Percentiles rank a stretch among this genome's conserved stretches.
Evolutionary conservation across 2,888 invertebrate genomes (phyloP).

Genomic region (Leptinotarsa peninsularis): DNA sequence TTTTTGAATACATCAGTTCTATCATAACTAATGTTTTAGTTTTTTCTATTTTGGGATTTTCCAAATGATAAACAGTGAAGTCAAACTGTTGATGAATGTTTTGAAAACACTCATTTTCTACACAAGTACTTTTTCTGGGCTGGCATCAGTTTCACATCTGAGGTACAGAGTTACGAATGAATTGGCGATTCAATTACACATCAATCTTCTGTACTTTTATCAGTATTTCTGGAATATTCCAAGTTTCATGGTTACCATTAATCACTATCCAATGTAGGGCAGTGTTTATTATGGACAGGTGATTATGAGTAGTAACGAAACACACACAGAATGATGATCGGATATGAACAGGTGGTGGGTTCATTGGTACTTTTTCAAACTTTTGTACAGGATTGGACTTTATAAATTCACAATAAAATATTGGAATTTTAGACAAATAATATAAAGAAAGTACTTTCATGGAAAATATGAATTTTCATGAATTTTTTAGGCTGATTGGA

Average conservation of each 20-base stretch:
- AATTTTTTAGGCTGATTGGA: too few relatives aligned
- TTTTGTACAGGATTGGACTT: background rate
- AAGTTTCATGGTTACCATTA: background rate
- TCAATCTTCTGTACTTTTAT: background rate
- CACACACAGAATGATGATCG: background rate
- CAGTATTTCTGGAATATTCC: background rate
- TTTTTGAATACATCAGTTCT: too few relatives aligned
- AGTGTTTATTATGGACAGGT: conserved; percentile 5
- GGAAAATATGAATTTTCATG: too few relatives aligned
- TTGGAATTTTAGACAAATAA: too few relatives aligned
- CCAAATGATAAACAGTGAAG: too few relatives aligned
- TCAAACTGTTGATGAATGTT: too few relatives aligned
- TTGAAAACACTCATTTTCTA: background rate
- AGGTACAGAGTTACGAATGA: too few relatives aligned
- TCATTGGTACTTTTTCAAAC: background rate
- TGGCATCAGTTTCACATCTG: too few relatives aligned
- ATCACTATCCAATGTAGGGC: conserved; percentile 5
- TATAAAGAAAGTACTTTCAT: too few relatives aligned
- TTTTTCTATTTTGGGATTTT: too few relatives aligned
- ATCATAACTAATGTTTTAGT: too few relatives aligned
- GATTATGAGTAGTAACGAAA: conserved; percentile 4
- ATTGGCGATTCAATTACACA: background rate
- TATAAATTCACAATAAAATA: too few relatives aligned
- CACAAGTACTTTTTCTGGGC: background rate
- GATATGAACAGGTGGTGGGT: background rate